Conservation (phyloP, 2,797 vertebrate species). For the Apodemus agrarius region DNA sequence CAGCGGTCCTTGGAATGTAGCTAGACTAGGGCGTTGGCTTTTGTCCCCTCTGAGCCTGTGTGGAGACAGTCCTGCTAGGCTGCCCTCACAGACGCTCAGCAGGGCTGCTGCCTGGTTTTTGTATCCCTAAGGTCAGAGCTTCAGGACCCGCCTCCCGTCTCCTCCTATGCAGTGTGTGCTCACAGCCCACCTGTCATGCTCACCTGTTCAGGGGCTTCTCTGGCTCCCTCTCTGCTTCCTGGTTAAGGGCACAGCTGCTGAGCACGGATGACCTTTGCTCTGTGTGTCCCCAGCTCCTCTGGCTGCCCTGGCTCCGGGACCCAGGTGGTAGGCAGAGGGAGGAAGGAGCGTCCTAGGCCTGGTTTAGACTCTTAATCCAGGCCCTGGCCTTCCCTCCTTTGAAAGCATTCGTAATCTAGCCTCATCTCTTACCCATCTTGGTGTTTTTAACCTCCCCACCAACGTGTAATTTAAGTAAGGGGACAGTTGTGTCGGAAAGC, state of each 20-base stretch:
- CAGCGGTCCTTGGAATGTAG: fast-evolving
- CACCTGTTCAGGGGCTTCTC: neutral
- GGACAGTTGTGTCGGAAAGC: neutral
- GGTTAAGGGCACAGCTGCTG: neutral
- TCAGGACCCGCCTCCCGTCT: fast-evolving
- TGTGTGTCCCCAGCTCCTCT: too few species aligned
- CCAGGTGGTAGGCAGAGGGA: neutral
- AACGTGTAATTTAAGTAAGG: neutral
- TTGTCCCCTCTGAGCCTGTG: neutral
- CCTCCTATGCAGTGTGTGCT: too few species aligned
- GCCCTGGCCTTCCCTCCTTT: neutral
- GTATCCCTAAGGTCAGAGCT: neutral
- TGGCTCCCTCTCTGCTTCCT: neutral
- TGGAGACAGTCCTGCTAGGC: too few species aligned
- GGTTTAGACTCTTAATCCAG: fast-evolving
- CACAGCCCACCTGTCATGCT: too few species aligned
- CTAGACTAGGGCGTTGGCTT: neutral
- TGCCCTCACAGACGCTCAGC: neutral
- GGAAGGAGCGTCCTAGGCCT: neutral
- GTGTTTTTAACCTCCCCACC: neutral
- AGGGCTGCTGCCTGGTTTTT: neutral
- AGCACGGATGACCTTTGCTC: neutral
- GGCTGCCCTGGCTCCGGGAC: neutral
- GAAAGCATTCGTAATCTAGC: neutral
- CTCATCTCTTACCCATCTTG: too few species aligned